Evolutionary conservation across 2,113 vertebrate species (phyloP).

Genomic region (Peromyscus leucopus): DNA sequence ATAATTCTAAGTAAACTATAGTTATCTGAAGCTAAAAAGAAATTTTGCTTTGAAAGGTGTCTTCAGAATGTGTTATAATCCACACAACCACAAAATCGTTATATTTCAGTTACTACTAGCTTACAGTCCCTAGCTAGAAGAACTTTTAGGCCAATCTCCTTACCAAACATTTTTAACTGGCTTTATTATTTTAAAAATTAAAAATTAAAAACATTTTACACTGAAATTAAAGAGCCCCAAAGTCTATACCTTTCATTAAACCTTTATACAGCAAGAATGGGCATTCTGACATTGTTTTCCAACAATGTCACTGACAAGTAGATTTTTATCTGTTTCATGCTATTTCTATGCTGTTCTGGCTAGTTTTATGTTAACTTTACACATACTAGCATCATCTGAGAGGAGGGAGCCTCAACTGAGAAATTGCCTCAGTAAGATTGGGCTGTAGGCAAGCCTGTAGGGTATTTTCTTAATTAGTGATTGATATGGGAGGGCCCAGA

Average conservation of each 20-base stretch:
- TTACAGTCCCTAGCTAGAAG: not conserved
- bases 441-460: not conserved
- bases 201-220: not conserved
- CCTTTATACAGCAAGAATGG: not conserved
- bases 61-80: slow-evolving; percentile 31
- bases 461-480: not conserved
- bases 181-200: not conserved
- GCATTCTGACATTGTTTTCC: not conserved
- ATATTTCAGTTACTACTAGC: not conserved
- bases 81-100: not conserved
- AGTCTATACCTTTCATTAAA: not conserved
- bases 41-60: not conserved
- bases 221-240: not conserved
- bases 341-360: not conserved
- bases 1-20: not conserved
- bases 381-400: not conserved
- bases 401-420: not conserved
- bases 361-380: not conserved
- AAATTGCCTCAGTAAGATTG: not conserved
- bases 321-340: slow-evolving; percentile 38
- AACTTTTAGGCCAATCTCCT: not conserved
- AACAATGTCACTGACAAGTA: not conserved
- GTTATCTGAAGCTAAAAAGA: slow-evolving; percentile 27
- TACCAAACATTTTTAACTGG: not conserved
- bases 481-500: not conserved